These are phyloP conservation scores for Penaeus chinensis DNA, from an alignment of 1,140 invertebrate species.

Conservation along the genomic window DNA sequence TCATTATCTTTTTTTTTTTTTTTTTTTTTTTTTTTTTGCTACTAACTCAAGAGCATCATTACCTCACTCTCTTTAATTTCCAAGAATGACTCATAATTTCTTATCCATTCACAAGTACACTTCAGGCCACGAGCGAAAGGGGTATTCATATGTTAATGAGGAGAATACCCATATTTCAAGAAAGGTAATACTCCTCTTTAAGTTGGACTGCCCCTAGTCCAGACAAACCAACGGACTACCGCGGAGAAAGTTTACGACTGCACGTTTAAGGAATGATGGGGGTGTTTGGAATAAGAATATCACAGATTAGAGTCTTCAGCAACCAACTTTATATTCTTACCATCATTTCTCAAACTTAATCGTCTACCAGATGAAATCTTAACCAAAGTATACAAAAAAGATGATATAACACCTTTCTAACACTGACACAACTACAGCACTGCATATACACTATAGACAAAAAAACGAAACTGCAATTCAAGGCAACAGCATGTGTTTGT, in stretches of 20 bases:
- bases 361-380: slow-evolving; percentile 46
- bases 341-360: slow-evolving; percentile 59
- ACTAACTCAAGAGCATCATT: background rate
- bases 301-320: slow-evolving; percentile 57
- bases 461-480: slow-evolving; percentile 44
- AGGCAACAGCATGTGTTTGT: slow-evolving; percentile 59
- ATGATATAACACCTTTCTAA: slow-evolving; percentile 50
- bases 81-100: slow-evolving; percentile 32
- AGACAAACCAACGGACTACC: slow-evolving; percentile 51
- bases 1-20: no score
- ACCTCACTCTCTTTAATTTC: no score
- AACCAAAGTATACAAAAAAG: slow-evolving; percentile 39
- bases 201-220: slow-evolving; percentile 39
- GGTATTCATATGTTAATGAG: slow-evolving; percentile 13
- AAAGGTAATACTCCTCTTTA: slow-evolving; percentile 5
- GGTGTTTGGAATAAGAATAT: slow-evolving; percentile 48
- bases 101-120: slow-evolving; percentile 47
- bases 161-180: background rate
- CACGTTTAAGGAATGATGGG: slow-evolving; percentile 55
- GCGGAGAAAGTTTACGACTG: slow-evolving; percentile 43
- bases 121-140: slow-evolving; percentile 52
- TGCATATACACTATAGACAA: slow-evolving; percentile 38
- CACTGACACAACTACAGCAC: slow-evolving; percentile 55
- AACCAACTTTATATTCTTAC: slow-evolving; percentile 48
- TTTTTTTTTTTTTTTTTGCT: background rate